These are phyloP conservation scores for Dicerorhinus sumatrensis DNA, from an alignment of 2,113 vertebrate species.

Conservation along the genomic window DNA sequence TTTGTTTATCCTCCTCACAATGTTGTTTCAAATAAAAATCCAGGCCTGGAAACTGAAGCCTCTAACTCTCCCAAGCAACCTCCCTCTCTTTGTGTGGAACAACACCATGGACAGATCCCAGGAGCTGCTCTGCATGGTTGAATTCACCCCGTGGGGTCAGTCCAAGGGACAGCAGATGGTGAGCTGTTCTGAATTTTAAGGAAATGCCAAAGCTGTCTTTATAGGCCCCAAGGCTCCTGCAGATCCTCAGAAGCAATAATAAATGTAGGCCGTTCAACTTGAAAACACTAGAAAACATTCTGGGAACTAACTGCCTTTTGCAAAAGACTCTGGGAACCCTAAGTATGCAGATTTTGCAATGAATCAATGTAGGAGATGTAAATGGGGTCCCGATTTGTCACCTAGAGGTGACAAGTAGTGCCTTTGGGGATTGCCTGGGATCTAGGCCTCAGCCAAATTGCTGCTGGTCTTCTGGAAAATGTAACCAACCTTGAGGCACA, in stretches of 20 bases:
- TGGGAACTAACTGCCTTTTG: constrained; percentile 10
- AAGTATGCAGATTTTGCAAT: not conserved
- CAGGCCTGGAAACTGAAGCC: not conserved
- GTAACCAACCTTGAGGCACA: not conserved
- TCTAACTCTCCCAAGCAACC: not conserved
- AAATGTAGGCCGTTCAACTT: not conserved
- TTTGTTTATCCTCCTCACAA: not conserved
- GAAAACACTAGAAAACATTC: not conserved
- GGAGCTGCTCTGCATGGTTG: not conserved
- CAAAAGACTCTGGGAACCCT: not conserved
- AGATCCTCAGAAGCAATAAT: constrained; percentile 28
- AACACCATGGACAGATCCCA: too few relatives aligned
- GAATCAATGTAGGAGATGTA: not conserved
- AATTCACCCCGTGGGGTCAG: not conserved
- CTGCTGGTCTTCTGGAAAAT: not conserved
- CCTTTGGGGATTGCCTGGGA: not conserved
- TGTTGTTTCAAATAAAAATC: constrained; percentile 23
- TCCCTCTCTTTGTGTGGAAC: not conserved
- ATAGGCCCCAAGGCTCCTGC: not conserved
- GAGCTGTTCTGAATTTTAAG: constrained; percentile 32
- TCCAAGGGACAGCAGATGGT: not conserved
- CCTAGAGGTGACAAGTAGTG: not conserved
- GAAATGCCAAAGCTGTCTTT: constrained; percentile 29
- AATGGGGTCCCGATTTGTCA: not conserved
- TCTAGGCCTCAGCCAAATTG: not conserved